A percentile compares a stretch with the other conserved stretches of the same genome.
phyloP scores from a whole-genome alignment of 2,113 vertebrate genomes.

The Salvelinus sp. region DNA sequence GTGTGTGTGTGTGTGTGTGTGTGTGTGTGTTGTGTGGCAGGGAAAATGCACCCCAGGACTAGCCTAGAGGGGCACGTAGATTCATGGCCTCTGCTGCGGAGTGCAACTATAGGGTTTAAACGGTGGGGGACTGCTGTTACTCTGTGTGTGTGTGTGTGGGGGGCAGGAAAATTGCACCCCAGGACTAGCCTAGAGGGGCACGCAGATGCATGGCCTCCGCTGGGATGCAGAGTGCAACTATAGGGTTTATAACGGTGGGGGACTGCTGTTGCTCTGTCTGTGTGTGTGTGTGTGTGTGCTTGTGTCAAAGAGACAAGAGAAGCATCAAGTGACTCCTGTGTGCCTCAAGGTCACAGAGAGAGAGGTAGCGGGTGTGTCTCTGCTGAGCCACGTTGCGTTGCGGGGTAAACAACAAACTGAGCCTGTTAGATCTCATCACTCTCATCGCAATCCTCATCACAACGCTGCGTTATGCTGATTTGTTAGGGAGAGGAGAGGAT shows the following conservation, averaged over 20 bases:
- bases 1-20: slow-evolving; percentile 31
- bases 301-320: slow-evolving; percentile 54
- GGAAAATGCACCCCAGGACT: slow-evolving; percentile 75
- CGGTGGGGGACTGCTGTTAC: slow-evolving; percentile 41
- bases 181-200: slow-evolving; percentile 78
- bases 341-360: slow-evolving; percentile 74
- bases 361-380: slow-evolving; percentile 13
- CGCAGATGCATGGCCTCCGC: slow-evolving; percentile 65
- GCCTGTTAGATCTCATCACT: slow-evolving; percentile 73
- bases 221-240: slow-evolving; percentile 65
- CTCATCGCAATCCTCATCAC: slow-evolving; percentile 69
- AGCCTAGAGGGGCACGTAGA: slow-evolving; percentile 75
- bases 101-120: slow-evolving; percentile 20
- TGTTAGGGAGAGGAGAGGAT: slow-evolving; percentile 54
- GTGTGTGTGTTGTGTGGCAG: slow-evolving; percentile 28
- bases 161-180: slow-evolving; percentile 40
- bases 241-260: slow-evolving; percentile 66
- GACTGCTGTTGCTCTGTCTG: slow-evolving; percentile 2
- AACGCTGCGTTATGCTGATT: slow-evolving; percentile 70
- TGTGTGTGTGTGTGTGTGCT: slow-evolving; percentile 28
- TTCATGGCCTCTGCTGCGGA: slow-evolving; percentile 64
- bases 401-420: slow-evolving; percentile 74
- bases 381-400: neutral
- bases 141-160: neutral
- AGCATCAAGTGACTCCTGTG: slow-evolving; percentile 70